Evolutionary conservation across 2,113 vertebrate genomes (phyloP).

Genomic region (Rhagologus leucostigma): DNA sequence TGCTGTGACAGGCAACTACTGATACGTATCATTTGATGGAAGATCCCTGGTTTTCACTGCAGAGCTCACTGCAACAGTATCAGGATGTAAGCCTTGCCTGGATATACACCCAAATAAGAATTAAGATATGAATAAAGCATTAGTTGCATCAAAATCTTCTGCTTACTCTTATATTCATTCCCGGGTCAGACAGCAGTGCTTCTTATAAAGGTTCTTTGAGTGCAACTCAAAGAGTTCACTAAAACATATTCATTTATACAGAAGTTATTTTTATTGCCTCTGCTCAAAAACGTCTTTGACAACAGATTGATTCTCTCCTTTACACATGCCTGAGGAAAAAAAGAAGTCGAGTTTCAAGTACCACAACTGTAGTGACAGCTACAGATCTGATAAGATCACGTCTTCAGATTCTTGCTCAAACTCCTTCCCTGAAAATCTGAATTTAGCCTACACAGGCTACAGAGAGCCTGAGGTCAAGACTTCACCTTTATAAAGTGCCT

Average conservation of each 20-base stretch:
- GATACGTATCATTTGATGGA: neutral
- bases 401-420: neutral
- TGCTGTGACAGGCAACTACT: neutral
- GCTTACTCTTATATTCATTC: neutral
- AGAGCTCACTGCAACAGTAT: neutral
- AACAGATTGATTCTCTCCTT: neutral
- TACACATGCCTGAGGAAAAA: fast-evolving
- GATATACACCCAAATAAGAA: neutral
- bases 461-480: neutral
- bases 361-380: neutral
- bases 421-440: neutral
- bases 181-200: neutral
- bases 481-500: neutral
- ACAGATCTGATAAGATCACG: neutral
- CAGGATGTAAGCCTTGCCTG: neutral
- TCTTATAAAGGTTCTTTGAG: neutral
- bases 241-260: neutral
- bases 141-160: neutral
- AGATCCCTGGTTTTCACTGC: neutral
- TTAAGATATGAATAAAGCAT: neutral
- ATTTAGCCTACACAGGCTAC: neutral
- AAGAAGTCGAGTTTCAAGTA: neutral
- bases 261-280: neutral
- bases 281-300: neutral
- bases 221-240: neutral